Conservation (phyloP, 1,140 invertebrate genomes). For the Metopolophium dirhodum region DNA sequence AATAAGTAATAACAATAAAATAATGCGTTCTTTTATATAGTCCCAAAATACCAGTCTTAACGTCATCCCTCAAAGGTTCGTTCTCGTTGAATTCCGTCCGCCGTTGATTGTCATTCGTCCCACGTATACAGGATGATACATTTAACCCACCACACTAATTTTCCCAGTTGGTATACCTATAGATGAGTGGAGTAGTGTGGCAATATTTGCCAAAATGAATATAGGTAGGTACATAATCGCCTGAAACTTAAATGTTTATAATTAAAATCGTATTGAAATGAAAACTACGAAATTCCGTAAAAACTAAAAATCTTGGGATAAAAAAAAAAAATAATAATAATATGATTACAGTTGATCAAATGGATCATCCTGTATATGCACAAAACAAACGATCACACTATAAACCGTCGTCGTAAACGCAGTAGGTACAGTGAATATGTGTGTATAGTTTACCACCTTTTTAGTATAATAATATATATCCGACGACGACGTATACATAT, state of each 20-base stretch:
- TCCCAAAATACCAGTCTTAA: not conserved
- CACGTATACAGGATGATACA: constrained; percentile 5
- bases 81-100: not conserved
- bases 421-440: not conserved
- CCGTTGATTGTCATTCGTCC: not conserved
- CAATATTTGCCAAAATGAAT: not conserved
- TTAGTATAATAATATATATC: not conserved
- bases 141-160: not conserved
- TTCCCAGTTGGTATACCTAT: not conserved
- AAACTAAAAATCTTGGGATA: not conserved
- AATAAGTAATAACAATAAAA: not conserved
- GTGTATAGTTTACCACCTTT: not conserved
- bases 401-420: not conserved
- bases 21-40: not conserved
- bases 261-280: not conserved
- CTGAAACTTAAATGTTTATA: not conserved
- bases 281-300: no score
- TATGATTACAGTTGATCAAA: not conserved
- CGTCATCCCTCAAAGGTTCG: not conserved
- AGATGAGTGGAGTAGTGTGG: not conserved
- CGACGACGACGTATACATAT: not conserved
- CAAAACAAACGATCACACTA: not conserved
- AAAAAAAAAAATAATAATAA: not conserved
- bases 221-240: not conserved
- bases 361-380: not conserved